Conservation (phyloP, 2,797 vertebrate genomes). For the Gambelia wislizenii region DNA sequence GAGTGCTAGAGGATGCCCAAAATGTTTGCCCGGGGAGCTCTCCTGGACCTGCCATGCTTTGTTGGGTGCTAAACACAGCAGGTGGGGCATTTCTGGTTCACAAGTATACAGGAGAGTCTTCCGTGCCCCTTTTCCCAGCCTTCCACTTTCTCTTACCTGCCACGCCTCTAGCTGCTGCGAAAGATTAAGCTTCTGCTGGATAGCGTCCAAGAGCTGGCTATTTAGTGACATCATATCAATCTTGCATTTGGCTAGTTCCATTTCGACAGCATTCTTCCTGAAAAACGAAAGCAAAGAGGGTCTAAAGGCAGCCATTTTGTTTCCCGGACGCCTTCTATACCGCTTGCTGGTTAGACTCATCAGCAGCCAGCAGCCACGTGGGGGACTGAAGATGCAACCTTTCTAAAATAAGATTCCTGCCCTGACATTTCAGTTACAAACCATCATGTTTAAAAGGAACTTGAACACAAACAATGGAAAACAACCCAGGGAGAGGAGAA, state of each 20-base stretch:
- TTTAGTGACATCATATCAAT: constrained; percentile 98
- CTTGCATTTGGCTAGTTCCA: constrained; percentile 96
- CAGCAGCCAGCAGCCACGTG: background rate
- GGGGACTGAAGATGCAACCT: background rate
- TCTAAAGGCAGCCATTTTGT: background rate
- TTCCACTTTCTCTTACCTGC: constrained; percentile 86
- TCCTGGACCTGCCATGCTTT: no score
- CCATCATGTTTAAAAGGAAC: background rate
- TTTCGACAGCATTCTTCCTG: constrained; percentile 96
- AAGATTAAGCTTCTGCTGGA: constrained; percentile 98
- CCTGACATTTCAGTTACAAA: background rate
- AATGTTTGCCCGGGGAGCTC: background rate
- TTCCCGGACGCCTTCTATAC: no score
- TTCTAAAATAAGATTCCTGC: background rate
- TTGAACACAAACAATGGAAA: no score
- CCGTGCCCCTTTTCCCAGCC: background rate
- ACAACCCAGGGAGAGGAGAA: no score
- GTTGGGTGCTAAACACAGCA: background rate
- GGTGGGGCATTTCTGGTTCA: background rate
- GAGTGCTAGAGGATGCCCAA: no score
- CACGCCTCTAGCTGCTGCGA: constrained; percentile 99
- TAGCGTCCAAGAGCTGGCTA: constrained; percentile 95
- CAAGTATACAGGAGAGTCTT: background rate
- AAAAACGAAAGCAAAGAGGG: background rate
- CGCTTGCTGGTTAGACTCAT: background rate